These are phyloP conservation scores for Ectobius pallidus DNA, from an alignment of 2,888 invertebrate species.

Conservation along the genomic window DNA sequence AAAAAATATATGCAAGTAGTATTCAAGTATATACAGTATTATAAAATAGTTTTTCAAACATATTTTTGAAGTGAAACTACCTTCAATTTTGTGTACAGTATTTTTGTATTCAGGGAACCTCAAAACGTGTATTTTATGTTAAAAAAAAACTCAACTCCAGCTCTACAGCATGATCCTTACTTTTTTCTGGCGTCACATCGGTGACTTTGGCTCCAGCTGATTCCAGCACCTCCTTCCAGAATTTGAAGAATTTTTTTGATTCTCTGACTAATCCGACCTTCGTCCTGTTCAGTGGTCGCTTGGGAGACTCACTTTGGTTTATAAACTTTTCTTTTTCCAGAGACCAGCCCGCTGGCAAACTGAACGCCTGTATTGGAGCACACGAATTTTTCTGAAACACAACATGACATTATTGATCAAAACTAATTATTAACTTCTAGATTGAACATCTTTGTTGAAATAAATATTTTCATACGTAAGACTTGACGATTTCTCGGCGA, in stretches of 20 bases:
- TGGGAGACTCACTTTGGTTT: background rate
- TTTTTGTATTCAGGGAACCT: no score
- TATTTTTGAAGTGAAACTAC: no score
- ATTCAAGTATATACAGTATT: no score
- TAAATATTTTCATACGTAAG: background rate
- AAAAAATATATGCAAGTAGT: no score
- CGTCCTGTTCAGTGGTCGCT: slow-evolving; percentile 2
- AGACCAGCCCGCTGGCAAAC: slow-evolving; percentile 70
- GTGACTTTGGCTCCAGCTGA: slow-evolving; percentile 57
- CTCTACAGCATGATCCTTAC: no score
- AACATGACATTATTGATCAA: background rate
- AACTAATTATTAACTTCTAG: background rate
- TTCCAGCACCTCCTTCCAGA: slow-evolving; percentile 67
- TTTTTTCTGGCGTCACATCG: background rate
- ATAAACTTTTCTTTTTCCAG: slow-evolving; percentile 57
- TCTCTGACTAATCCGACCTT: slow-evolving; percentile 32
- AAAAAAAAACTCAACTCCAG: no score
- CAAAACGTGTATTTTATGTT: no score
- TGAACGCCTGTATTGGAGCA: slow-evolving; percentile 53
- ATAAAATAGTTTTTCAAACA: no score
- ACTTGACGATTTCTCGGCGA: background rate
- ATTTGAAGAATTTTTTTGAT: slow-evolving; percentile 60
- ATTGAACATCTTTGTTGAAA: background rate
- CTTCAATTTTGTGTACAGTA: no score
- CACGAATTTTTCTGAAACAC: background rate